Base-by-base conservation (phyloP, 2,113 vertebrate species). In the Megaleporinus macrocephalus region DNA sequence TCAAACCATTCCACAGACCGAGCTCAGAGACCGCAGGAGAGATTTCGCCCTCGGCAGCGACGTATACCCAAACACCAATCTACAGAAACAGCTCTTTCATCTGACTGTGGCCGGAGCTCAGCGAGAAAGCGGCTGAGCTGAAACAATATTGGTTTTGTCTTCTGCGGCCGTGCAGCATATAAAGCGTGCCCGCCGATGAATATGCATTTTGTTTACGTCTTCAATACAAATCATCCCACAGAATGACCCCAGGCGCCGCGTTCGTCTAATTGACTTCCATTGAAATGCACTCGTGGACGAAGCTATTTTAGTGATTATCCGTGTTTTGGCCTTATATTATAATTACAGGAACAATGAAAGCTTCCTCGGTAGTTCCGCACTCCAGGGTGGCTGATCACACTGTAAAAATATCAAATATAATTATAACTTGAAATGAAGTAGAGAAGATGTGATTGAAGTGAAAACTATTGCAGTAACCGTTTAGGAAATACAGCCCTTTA, bases 1-100 rank as follows among this genome's bases (percentile, higher is more conserved):
- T 53, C 47, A 5, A 26, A n/a, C 15, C 53, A 20, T 22, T 36
- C 44, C 29, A 26, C 47, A 61, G 5, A 41, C 72, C 18, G 62
- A 69, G 80, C 79, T 75, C 30, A 15, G 71, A 81, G 61, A 75
- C 79, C 79, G 75, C 79, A 47, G 63, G 51, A 73, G 74, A 22
- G 51, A 24, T 61, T 24, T 18, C 66, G 72, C 73, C 61, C 53
- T 57, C n/a, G 71, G 78, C 78, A 22, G 53, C 18, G 53, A 13
- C 53, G 6, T 7, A 57, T 6, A 68, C 24, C 49, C 71, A 49
- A 62, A 36, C 68, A 72, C 68, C 57, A 72, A 72, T 72, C 41
- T 53, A 29, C 65, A 33, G 5, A 30, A 80, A 70, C 72, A 55
- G 62, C 71, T 66, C 57, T 63, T 65, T 63, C 71, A 74, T 73